Base-by-base conservation (phyloP, 2,888 invertebrate genomes). In the Linhomoeus sp. region DNA sequence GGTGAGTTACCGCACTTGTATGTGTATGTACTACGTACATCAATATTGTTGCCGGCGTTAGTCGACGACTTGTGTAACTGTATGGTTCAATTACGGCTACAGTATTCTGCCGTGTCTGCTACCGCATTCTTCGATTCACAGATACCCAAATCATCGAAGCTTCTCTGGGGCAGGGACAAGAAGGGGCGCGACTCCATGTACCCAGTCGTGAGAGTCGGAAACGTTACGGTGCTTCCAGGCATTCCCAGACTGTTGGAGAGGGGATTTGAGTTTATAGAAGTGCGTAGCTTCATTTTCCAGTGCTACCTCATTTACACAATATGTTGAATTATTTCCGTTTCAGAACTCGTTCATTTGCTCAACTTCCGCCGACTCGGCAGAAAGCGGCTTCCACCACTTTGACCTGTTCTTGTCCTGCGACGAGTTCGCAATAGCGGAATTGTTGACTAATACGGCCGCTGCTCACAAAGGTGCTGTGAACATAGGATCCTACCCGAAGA, bases 141-240 rank as follows among this genome's bases (percentile, higher is more conserved):
- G 67, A 62, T 72, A 39, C 71, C 71, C 17, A 55, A 64, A 43
- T 66, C 66, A 45, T 65, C 72, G 1, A 57, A 59, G 48, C 61
- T 75, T 5, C 59, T 70, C 14, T 73, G 68, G 65, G 72, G 72
- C 33, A 58, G 74, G 66, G 68, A 66, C 46, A 61, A 60, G 44
- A 47, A 54, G 37, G 63, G 63, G 3, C 65, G 65, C 20, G 64
- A 55, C 69, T 71, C 67, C 67, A 73, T 43, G 65, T 73, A 69
- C 52, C 70, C 70, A 1, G 60, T 69, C 23, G 67, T 73, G 22
- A 62, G 60, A 47, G 65, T 78, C 15, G 62, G 65, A 38, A 80
- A 80, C 64, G 77, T 79, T 1, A 75, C 73, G 55, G 72, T 79
- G 47, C 77, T 80, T 55, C 79, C 80, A 36, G 80, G 80, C 2